Evolutionary conservation across 2,797 vertebrate species (phyloP), one percentile per base, ranked within the genome.

Genomic region (Enteromius anoplus): DNA sequence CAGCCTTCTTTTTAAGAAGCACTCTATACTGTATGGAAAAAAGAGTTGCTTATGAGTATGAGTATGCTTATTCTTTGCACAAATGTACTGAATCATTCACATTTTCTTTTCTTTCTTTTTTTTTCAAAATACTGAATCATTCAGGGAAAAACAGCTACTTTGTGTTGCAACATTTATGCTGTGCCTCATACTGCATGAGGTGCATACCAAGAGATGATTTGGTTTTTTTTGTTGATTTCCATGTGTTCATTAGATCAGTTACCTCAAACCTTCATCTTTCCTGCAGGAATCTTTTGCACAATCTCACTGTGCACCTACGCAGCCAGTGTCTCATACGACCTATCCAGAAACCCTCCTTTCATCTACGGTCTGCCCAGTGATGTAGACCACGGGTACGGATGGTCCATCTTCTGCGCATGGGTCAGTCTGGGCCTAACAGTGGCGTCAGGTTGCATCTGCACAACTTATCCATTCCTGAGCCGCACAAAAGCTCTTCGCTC

Each of bases 301-400:
- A 95, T 97, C 88, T 97, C 96, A 40, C 90, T 96, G 87, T 97
- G 96, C 82, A 96, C 95, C 3, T 97, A 96, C 0, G 95, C 96
- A 4, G 94, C 96, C 89, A 97, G 96, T 10, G 84, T 96, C 86
- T 95, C 94, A 73, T 96, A 97, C 1, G 96, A 97, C 87, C 92
- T 97, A 69, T 95, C 95, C 81, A 94, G 97, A 49, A 94, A 94
- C 82, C 96, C 96, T 0, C 95, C 94, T 62, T 95, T 95, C n/a
- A 94, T 97, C 91, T 97, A 96, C 1, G 95, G 95, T 15, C 92
- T 97, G 69, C 97, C 96, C 0, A 86, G 87, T 0, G 95, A 96
- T 0, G 96, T 96, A 91, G 95, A 97, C 66, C 96, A 96, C 0
- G 93, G 95, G 45, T 97, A 96, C 37, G 95, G 96, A 86, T 97